phyloP scores from a whole-genome alignment of 2,113 vertebrate species.

The Pygoscelis antarcticus region DNA sequence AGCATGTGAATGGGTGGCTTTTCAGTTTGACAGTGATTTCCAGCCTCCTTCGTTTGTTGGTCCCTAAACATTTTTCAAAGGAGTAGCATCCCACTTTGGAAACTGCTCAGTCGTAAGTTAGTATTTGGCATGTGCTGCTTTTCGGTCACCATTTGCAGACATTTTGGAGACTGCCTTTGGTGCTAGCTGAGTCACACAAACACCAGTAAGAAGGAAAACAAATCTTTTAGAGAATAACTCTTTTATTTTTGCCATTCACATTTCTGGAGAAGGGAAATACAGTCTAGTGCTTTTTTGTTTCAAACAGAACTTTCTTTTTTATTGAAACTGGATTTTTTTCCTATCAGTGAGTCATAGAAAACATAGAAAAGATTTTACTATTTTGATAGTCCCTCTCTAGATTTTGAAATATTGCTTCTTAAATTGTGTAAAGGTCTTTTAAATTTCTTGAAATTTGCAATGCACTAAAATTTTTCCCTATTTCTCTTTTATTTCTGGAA shows the following conservation, averaged over 20 bases:
- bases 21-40: background rate
- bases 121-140: background rate
- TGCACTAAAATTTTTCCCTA: background rate
- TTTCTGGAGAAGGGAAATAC: background rate
- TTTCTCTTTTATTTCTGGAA: background rate
- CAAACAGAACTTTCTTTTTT: background rate
- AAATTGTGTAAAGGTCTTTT: background rate
- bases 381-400: background rate
- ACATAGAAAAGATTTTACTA: background rate
- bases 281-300: background rate
- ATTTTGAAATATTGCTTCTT: background rate
- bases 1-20: background rate
- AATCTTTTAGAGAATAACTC: background rate
- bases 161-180: background rate
- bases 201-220: background rate
- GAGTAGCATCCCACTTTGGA: background rate
- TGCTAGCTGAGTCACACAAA: background rate
- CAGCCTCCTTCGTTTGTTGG: background rate
- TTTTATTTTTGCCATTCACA: background rate
- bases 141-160: background rate
- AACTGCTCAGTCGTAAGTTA: rapidly evolving
- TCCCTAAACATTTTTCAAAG: background rate
- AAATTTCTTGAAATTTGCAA: background rate
- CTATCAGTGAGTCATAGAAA: background rate
- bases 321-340: background rate